Conservation (phyloP, 2,113 vertebrate species). For the Otis tarda region DNA sequence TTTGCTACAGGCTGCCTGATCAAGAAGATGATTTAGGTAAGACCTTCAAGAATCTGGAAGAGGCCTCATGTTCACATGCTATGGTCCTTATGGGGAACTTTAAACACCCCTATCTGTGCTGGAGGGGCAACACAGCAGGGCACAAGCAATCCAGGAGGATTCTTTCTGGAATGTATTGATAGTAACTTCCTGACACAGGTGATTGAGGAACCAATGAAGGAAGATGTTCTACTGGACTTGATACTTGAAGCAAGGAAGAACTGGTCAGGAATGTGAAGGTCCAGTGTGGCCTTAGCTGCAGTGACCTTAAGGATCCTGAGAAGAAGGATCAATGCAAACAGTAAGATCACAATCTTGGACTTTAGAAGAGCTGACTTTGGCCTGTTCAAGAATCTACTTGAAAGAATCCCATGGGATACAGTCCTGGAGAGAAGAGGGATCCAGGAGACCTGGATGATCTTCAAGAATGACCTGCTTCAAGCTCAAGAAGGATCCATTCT, state of each 20-base stretch:
- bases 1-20: background rate
- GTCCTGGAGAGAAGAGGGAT: background rate
- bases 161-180: background rate
- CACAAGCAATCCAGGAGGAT: background rate
- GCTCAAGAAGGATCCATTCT: background rate
- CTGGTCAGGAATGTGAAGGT: background rate
- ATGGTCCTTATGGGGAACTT: background rate
- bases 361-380: background rate
- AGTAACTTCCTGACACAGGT: background rate
- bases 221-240: background rate
- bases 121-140: background rate
- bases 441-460: background rate
- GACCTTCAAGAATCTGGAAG: background rate
- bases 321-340: background rate
- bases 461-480: background rate
- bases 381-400: background rate
- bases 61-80: background rate
- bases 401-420: background rate
- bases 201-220: background rate
- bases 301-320: background rate
- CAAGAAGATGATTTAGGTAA: background rate
- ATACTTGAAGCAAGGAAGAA: background rate
- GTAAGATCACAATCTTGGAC: background rate
- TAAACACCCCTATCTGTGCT: background rate
- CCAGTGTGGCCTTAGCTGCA: background rate